These are phyloP conservation scores for Onychomys torridus DNA, from an alignment of 2,797 vertebrate species.

Conservation along the genomic window DNA sequence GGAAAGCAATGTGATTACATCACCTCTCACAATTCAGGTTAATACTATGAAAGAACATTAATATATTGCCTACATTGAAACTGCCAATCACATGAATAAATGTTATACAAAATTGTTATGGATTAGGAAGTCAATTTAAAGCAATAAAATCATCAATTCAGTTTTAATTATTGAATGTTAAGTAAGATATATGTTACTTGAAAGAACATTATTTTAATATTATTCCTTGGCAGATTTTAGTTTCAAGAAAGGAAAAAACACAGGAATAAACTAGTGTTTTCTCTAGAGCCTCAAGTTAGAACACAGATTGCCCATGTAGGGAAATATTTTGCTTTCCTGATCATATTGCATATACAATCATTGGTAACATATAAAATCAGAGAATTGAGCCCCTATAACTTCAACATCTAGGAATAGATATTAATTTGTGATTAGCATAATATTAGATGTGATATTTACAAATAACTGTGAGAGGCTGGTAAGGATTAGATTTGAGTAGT, in stretches of 20 bases:
- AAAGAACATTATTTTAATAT: conserved; percentile 50
- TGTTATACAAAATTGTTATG: neutral
- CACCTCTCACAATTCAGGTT: conserved; percentile 21
- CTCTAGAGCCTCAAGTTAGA: neutral
- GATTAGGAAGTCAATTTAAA: conserved; percentile 37
- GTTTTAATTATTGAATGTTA: conserved; percentile 59
- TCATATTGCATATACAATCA: neutral
- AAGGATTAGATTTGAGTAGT: conserved; percentile 77
- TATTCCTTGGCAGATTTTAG: neutral
- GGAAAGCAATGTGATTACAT: conserved; percentile 14
- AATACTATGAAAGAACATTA: neutral
- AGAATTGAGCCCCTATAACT: conserved; percentile 11
- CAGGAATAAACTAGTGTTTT: conserved; percentile 29
- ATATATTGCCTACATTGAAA: conserved; percentile 45
- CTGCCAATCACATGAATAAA: conserved; percentile 9
- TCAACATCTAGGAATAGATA: conserved; percentile 65
- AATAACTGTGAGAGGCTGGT: conserved; percentile 73
- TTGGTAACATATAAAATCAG: conserved; percentile 45
- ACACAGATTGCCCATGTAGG: neutral
- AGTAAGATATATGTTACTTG: conserved; percentile 17
- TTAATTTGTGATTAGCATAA: conserved; percentile 70
- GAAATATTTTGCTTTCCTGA: conserved; percentile 53
- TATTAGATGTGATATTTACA: conserved; percentile 77
- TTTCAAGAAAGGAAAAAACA: conserved; percentile 35
- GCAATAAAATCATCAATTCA: conserved; percentile 54